Evolutionary conservation across 2,797 vertebrate species (phyloP), one percentile per base, ranked within the genome.

Genomic region (Perodicticus potto): DNA sequence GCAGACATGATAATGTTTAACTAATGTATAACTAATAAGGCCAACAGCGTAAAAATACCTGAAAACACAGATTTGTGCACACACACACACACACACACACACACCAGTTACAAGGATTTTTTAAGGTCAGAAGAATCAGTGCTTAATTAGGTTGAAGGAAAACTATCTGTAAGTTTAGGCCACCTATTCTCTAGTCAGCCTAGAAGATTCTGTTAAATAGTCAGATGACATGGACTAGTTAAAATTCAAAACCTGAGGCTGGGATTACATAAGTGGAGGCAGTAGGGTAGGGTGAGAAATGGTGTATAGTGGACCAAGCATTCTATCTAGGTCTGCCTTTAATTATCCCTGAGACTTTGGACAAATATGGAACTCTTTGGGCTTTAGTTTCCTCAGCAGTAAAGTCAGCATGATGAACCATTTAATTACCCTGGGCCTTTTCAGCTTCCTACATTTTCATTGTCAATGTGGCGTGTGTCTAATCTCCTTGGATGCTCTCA

Each of bases 141-240:
- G 25, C n/a, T 92, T 95, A 89, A 59, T 92, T 87, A 95, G 20
- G 16, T n/a, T 73, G 57, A 91, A 78, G 27, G 70, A 95, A 91
- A 91, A 78, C 7, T 23, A 11, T 86, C 72, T 89, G 13, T 84
- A 72, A 57, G 12, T 63, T 69, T 84, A 32, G 32, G 23, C 29
- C 1, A 57, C 6, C 2, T 89, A 9, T 86, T 86, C 20, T 78
- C 43, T 85, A n/a, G 65, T 89, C 22, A 80, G 61, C 43, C 16
- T 83, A n/a, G 5, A 86, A 84, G 65, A 85, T 96, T 86, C 84
- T 43, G 78, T 43, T 65, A 43, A 80, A 73, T 74, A 74, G 34
- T 85, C 4, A 1, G 23, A 61, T 95, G 7, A 22, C 16, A 78
- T 73, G 57, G 92, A 83, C 80, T 77, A 63, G 45, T 94, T 86